A percentile compares a stretch with the other conserved stretches of the same genome.
Evolutionary conservation across 2,113 vertebrate genomes (phyloP).

Genomic region (Diglossa brunneiventris): DNA sequence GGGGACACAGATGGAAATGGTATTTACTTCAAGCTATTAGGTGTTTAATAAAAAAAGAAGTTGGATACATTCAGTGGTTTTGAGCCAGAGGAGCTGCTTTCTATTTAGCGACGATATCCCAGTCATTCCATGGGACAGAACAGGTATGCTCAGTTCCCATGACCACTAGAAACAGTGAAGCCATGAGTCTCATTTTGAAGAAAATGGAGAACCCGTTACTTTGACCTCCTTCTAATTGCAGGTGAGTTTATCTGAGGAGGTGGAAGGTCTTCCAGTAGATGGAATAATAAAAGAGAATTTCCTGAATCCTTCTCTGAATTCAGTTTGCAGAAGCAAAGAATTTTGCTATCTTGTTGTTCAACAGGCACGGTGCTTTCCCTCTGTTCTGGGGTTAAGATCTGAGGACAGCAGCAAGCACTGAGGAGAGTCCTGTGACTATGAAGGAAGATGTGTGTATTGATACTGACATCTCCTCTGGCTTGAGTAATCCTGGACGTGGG

Average conservation of each 20-base stretch:
- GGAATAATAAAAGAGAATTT: background rate
- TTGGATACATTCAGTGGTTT: background rate
- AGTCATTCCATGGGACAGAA: background rate
- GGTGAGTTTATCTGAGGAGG: background rate
- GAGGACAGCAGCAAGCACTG: background rate
- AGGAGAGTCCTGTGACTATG: background rate
- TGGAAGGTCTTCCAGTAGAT: background rate
- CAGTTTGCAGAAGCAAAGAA: background rate
- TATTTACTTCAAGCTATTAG: background rate
- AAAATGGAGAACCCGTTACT: background rate
- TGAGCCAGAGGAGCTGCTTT: background rate
- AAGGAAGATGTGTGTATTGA: slow-evolving; percentile 20
- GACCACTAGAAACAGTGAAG: background rate
- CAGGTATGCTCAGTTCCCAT: background rate
- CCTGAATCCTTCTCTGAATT: background rate
- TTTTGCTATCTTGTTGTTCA: background rate
- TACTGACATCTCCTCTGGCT: slow-evolving; percentile 30
- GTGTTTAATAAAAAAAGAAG: background rate
- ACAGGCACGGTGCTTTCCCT: background rate
- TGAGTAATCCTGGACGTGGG: slow-evolving; percentile 44
- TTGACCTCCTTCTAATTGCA: background rate
- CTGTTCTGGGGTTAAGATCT: background rate
- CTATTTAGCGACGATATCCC: background rate
- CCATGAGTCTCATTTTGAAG: background rate
- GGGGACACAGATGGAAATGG: background rate